A percentile compares a stretch with the other conserved stretches of the same genome.
Evolutionary conservation across 2,113 vertebrate species (phyloP).

Genomic region (Anguilla rostrata): DNA sequence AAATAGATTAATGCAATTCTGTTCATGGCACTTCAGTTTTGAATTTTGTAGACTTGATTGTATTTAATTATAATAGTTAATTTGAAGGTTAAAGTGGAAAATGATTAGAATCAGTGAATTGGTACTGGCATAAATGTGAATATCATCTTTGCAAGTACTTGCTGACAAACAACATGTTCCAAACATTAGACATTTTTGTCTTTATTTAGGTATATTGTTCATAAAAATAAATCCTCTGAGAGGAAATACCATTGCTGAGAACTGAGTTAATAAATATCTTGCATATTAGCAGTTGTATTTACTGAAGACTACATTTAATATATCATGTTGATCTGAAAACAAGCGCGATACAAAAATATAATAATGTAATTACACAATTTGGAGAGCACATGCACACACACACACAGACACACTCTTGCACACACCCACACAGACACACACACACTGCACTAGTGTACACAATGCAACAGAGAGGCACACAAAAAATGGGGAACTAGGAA

Average conservation of each 20-base stretch:
- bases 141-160: background rate
- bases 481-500: conserved; percentile 73
- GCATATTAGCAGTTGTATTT: background rate
- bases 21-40: background rate
- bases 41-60: background rate
- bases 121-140: background rate
- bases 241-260: too few species aligned
- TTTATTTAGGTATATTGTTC: too few species aligned
- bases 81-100: background rate
- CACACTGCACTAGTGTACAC: background rate
- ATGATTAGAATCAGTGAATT: background rate
- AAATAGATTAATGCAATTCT: background rate
- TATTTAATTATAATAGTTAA: background rate
- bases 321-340: too few species aligned
- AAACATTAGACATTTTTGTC: too few species aligned
- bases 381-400: background rate
- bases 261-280: background rate
- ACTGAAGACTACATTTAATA: too few species aligned
- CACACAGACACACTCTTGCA: background rate
- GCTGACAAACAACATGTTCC: too few species aligned
- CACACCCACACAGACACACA: conserved; percentile 1
- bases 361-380: too few species aligned
- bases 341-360: too few species aligned
- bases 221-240: too few species aligned
- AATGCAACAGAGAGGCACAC: conserved; percentile 22